phyloP scores from a whole-genome alignment of 2,797 vertebrate species.

The Distichodus sexfasciatus region DNA sequence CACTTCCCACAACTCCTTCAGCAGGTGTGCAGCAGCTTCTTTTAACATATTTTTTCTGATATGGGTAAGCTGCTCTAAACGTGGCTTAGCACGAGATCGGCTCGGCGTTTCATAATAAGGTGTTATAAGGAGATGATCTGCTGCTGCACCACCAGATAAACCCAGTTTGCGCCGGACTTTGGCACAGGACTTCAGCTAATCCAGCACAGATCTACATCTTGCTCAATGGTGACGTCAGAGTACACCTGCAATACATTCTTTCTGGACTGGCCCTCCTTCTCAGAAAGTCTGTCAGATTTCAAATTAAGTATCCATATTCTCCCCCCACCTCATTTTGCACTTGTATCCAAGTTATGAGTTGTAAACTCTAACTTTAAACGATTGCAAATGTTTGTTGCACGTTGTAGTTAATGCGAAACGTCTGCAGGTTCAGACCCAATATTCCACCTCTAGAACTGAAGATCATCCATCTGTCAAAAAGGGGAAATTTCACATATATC shows the following conservation, averaged over 20 bases:
- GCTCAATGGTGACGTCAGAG: neutral
- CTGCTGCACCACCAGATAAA: neutral
- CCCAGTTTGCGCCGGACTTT: neutral
- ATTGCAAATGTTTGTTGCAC: neutral
- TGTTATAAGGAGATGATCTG: neutral
- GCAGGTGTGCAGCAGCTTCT: neutral
- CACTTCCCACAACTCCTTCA: neutral
- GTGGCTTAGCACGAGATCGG: neutral
- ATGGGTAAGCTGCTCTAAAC: neutral
- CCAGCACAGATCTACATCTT: neutral
- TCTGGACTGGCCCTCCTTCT: neutral
- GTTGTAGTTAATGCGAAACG: neutral
- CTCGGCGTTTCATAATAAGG: slow-evolving; percentile 5
- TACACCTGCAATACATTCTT: neutral
- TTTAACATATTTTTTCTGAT: neutral
- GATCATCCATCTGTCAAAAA: too few relatives aligned
- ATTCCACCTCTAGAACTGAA: neutral
- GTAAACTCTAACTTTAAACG: neutral
- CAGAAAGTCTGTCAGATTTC: neutral
- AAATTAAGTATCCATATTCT: neutral
- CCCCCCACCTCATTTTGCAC: neutral
- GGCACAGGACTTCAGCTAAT: neutral
- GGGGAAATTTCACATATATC: too few relatives aligned
- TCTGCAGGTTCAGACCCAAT: neutral
- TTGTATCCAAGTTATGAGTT: neutral